Evolutionary conservation across 2,113 vertebrate species (phyloP), one percentile per base, ranked within the genome.

Genomic region (Herpetotheres cachinnans): DNA sequence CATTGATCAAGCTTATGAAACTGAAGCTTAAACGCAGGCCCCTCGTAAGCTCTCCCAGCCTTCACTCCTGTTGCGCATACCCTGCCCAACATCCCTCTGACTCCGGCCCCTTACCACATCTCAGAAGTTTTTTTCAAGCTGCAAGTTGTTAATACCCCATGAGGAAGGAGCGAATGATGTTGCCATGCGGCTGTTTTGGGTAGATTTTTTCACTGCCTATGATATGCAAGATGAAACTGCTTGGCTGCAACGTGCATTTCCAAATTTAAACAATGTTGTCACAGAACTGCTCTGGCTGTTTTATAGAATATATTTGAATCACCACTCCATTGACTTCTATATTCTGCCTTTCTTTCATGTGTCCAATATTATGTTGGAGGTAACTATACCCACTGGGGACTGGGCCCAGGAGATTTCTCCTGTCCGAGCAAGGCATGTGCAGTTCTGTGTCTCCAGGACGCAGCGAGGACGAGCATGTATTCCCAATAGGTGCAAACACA

Each of bases 91-190:
- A 7, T 19, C 18, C 50, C 34, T 59, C 76, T 63, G 38, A 26
- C 52, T 80, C 50, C 44, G 40, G 27, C 27, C 47, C 19, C 40
- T 87, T 49, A 50, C 14, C 11, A 77, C 9, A 27, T n/a, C 65
- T 84, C 40, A 78, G 63, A 69, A 77, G 22, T 0, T 46, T 87
- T 78, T 72, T 24, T n/a, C 40, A 65, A n/a, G 10, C 2, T 82
- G 29, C 13, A 61, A 59, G 32, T 59, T 59, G 15, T n/a, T 73
- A 55, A 65, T 38, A 65, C 8, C 4, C 14, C 16, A 16, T 34
- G 6, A 72, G 38, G n/a, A 92, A 86, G 19, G 55, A 66, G 22
- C 0, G 0, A 82, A 61, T 25, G 5, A 20, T 0, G 6, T 16
- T 20, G 1, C 46, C 65, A 42, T 14, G 26, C 2, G 7, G 32